Percentiles rank a stretch among this genome's conserved stretches.
Conservation (phyloP, 2,113 vertebrate genomes). For the Ciconia maguari region DNA sequence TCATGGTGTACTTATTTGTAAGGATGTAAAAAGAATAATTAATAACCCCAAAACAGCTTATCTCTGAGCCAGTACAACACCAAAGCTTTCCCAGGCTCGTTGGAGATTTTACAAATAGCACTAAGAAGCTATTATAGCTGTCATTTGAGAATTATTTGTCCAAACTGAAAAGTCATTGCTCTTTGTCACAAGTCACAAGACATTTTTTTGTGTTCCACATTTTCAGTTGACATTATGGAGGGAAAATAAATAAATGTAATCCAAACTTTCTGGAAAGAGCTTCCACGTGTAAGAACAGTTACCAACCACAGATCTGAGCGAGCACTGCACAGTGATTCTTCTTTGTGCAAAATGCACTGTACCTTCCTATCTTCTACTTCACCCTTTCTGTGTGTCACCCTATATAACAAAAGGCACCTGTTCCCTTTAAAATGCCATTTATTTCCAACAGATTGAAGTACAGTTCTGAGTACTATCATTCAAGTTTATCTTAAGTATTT, state of each 20-base stretch:
- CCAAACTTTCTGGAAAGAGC: background rate
- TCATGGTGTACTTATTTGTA: conserved; percentile 31
- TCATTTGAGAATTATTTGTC: conserved; percentile 30
- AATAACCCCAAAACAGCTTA: conserved; percentile 42
- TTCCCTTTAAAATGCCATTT: background rate
- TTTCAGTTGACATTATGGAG: background rate
- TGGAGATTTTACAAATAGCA: conserved; percentile 10
- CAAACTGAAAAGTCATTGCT: conserved; percentile 34
- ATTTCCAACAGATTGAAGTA: background rate
- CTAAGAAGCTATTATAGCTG: conserved; percentile 12
- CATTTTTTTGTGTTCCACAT: conserved; percentile 3
- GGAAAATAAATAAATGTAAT: conserved; percentile 32
- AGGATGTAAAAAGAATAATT: conserved; percentile 51
- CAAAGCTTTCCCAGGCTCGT: background rate
- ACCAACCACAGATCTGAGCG: background rate
- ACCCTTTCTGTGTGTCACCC: background rate
- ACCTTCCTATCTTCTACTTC: background rate
- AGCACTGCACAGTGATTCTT: background rate
- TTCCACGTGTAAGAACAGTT: background rate
- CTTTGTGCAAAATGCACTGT: background rate
- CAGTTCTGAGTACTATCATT: background rate
- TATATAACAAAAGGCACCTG: background rate
- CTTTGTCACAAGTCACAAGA: conserved; percentile 27
- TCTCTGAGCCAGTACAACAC: conserved; percentile 6
- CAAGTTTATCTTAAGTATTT: background rate